Conservation (phyloP, 2,797 vertebrate genomes). For the Gallinago stenura region DNA sequence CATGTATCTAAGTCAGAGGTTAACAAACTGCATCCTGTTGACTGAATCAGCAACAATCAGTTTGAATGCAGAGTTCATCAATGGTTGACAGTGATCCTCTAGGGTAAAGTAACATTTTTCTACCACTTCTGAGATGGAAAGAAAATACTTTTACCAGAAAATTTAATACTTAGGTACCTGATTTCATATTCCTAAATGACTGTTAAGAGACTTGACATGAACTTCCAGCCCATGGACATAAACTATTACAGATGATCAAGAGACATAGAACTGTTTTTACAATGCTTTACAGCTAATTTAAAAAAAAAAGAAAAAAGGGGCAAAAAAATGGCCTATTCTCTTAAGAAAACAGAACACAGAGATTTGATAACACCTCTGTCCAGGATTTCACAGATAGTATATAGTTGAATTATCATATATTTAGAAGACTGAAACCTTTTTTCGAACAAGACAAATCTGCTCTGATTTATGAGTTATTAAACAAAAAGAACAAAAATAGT, state of each 20-base stretch:
- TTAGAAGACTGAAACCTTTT: background rate
- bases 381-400: background rate
- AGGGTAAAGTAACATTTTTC: background rate
- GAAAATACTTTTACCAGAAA: background rate
- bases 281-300: background rate
- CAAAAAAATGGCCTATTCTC: background rate
- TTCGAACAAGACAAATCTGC: background rate
- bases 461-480: background rate
- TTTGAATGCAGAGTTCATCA: background rate
- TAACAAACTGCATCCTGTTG: background rate
- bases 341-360: background rate
- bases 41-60: background rate
- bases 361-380: background rate
- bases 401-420: background rate
- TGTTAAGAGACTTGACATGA: background rate
- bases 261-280: background rate
- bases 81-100: background rate
- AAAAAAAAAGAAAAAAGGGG: too few species aligned
- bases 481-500: background rate
- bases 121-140: background rate
- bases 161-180: background rate
- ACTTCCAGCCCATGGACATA: background rate
- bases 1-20: background rate
- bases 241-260: background rate
- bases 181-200: background rate